phyloP scores from a whole-genome alignment of 2,113 vertebrate genomes.

The Neodon shergylaensis region DNA sequence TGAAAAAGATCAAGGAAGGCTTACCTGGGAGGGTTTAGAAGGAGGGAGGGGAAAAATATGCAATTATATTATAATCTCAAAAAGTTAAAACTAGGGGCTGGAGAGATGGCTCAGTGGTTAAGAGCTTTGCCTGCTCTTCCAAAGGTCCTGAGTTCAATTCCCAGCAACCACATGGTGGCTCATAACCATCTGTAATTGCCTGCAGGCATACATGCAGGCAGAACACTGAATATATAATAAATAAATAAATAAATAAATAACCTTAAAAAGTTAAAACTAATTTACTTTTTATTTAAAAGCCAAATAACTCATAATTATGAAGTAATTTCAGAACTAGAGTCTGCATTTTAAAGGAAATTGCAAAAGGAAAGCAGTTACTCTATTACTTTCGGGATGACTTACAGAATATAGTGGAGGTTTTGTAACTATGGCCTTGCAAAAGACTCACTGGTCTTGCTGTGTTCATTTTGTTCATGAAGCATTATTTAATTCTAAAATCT shows the following conservation, averaged over 20 bases:
- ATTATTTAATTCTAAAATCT: neutral
- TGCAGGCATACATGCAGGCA: too few species aligned
- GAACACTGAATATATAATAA: too few species aligned
- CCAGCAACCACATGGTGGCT: too few species aligned
- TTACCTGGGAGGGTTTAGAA: neutral
- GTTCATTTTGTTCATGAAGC: conserved; percentile 30
- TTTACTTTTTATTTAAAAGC: conserved; percentile 55
- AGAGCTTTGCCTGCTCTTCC: too few species aligned
- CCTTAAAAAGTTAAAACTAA: neutral
- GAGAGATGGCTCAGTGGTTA: too few species aligned
- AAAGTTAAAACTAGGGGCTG: neutral
- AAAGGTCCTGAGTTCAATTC: too few species aligned
- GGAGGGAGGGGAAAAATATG: neutral
- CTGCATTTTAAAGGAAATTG: conserved; percentile 56
- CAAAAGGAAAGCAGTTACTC: conserved; percentile 67
- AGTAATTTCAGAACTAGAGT: conserved; percentile 60
- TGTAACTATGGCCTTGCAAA: neutral
- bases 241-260: too few species aligned
- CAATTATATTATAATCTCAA: neutral
- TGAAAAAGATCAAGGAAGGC: neutral
- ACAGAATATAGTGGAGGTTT: neutral
- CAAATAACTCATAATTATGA: conserved; percentile 56
- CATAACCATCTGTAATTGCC: too few species aligned
- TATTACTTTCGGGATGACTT: conserved; percentile 24
- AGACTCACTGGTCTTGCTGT: neutral